Percentiles rank a stretch among this genome's conserved stretches.
These are phyloP conservation scores for Charina bottae DNA, from an alignment of 2,113 vertebrate genomes.

Conservation along the genomic window DNA sequence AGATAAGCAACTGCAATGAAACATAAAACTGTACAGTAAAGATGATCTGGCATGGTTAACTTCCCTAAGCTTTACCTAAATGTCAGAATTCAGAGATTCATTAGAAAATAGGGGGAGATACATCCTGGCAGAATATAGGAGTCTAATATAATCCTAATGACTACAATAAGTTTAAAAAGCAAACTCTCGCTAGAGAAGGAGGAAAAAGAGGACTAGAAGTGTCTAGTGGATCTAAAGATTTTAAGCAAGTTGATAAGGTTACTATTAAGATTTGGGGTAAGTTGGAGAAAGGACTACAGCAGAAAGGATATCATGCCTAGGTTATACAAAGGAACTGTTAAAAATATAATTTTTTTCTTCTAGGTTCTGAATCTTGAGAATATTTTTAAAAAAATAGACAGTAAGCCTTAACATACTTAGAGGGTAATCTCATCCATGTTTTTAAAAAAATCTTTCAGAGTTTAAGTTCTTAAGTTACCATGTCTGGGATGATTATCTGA, in stretches of 20 bases:
- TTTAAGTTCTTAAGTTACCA: not conserved
- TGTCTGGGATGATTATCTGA: not conserved
- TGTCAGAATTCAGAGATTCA: not conserved
- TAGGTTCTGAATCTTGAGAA: no score
- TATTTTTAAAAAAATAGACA: no score
- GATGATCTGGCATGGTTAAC: not conserved
- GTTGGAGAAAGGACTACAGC: not conserved
- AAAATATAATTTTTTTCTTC: no score
- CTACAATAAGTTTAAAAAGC: not conserved
- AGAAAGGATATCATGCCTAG: not conserved
- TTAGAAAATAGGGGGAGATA: not conserved
- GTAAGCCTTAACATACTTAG: no score
- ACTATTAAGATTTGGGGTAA: not conserved
- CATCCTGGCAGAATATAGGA: not conserved
- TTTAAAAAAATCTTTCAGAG: no score
- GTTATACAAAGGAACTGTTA: no score
- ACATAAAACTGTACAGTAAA: not conserved
- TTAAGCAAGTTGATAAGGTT: not conserved
- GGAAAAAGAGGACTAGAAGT: not conserved
- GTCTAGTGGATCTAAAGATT: not conserved
- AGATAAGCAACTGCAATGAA: fast-evolving
- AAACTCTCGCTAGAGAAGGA: not conserved
- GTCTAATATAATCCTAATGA: not conserved
- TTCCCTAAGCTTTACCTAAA: not conserved
- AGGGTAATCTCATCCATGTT: no score